phyloP scores from a whole-genome alignment of 1,140 invertebrate genomes.

The Hetaerina americana region DNA sequence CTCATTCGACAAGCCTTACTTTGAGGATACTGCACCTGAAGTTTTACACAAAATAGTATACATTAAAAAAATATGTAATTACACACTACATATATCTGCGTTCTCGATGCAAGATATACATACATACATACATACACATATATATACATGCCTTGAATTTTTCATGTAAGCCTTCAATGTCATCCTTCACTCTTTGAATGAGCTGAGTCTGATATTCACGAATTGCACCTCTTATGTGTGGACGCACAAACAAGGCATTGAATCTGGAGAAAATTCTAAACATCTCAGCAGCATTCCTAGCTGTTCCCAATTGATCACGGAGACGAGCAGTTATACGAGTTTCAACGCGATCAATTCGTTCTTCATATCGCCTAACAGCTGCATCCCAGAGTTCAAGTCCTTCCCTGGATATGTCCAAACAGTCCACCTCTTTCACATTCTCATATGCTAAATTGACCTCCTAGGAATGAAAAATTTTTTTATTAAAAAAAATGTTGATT shows the following conservation, averaged over 20 bases:
- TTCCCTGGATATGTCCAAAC: conserved; percentile 92
- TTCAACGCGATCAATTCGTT: conserved; percentile 94
- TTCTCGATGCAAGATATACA: neutral
- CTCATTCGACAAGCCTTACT: conserved; percentile 87
- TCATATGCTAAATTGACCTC: conserved; percentile 96
- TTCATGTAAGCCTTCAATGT: conserved; percentile 94
- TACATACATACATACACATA: conserved; percentile 4
- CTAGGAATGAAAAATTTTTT: no score
- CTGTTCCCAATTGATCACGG: conserved; percentile 91
- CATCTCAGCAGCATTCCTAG: conserved; percentile 99
- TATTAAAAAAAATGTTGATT: no score
- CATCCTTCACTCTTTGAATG: conserved; percentile 97
- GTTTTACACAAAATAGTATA: conserved; percentile 6
- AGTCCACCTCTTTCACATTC: conserved; percentile 97
- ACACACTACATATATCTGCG: no score
- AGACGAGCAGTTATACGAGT: conserved; percentile 92
- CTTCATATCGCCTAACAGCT: conserved; percentile 88
- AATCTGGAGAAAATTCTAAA: conserved; percentile 96
- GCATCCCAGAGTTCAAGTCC: conserved; percentile 96
- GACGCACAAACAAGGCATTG: conserved; percentile 95
- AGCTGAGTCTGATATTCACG: conserved; percentile 98
- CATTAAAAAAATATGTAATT: conserved; percentile 9
- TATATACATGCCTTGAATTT: conserved; percentile 75
- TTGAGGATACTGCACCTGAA: conserved; percentile 77
- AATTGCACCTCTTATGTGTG: conserved; percentile 96